Evolutionary conservation across 2,113 vertebrate species (phyloP), one percentile per base, ranked within the genome.

Genomic region (Campylorhamphus procurvoides): DNA sequence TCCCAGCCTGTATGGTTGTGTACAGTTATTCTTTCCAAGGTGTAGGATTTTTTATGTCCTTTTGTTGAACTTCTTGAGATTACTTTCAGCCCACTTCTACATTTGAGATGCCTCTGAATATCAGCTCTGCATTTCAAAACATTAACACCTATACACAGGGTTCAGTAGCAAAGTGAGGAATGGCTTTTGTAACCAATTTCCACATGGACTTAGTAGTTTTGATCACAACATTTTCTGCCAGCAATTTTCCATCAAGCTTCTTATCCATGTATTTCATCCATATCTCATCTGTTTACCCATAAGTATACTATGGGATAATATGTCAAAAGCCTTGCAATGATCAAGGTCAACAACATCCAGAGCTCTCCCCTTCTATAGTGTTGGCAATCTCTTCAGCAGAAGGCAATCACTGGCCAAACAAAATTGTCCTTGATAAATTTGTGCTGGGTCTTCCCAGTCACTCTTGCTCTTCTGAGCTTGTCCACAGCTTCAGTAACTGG

Each of bases 111-210:
- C 13, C 15, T 74, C 56, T 71, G 39, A 83, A 60, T 5, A 81
- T 37, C 22, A 87, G 19, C 19, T 84, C 31, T 42, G 27, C 12
- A 3, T 7, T 24, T 5, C 22, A 22, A 88, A 75, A 12, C 52
- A 47, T 8, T 60, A 29, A 47, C 6, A 3, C 3, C 1, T 49
- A 5, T 35, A 3, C 39, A 4, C 12, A 24, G 23, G 14, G 3
- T 60, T 50, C 17, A 28, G 18, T n/a, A 40, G 8, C 4, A 79
- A 82, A 75, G 8, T 24, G 23, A 73, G 42, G 68, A 89, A 89
- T 52, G 12, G 2, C 4, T 60, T 23, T 55, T 42, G 5, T 33
- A 69, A 91, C 14, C 8, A 66, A 52, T 19, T 68, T 59, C 44
- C 7, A 56, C 29, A 27, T 7, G 17, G 22, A 37, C 14, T 71